phyloP scores from a whole-genome alignment of 1,140 invertebrate species.

The Drosophila ercepeae region DNA sequence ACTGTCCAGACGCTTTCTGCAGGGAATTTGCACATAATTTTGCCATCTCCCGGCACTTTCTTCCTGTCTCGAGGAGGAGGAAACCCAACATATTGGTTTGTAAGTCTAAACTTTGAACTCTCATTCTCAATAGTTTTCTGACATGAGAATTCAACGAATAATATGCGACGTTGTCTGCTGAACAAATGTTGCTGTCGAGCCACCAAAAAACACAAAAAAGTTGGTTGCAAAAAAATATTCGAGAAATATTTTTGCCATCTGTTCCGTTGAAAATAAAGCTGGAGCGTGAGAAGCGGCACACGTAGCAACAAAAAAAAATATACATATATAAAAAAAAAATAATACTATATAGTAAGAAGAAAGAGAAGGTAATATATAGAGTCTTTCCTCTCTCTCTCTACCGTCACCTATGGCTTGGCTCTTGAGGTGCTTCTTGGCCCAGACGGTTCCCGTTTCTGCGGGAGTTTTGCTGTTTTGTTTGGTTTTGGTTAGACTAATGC shows the following conservation, averaged over 20 bases:
- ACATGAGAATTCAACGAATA: slow-evolving; percentile 31
- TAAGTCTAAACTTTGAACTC: slow-evolving; percentile 16
- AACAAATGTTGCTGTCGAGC: slow-evolving; percentile 29
- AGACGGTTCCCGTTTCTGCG: slow-evolving; percentile 23
- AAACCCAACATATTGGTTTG: slow-evolving; percentile 3
- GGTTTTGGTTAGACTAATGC: slow-evolving; percentile 41
- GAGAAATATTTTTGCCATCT: slow-evolving; percentile 32
- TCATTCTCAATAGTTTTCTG: slow-evolving; percentile 9
- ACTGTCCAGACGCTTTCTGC: slow-evolving; percentile 17
- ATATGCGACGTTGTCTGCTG: slow-evolving; percentile 26
- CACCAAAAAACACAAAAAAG: slow-evolving; percentile 16
- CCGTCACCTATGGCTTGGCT: no score
- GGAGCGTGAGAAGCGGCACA: slow-evolving; percentile 62
- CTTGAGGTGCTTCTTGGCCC: slow-evolving; percentile 36
- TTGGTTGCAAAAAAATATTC: slow-evolving; percentile 11
- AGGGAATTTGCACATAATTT: background rate
- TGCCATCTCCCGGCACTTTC: background rate
- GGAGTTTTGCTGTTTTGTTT: slow-evolving; percentile 16
- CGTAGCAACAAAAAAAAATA: slow-evolving; percentile 13
- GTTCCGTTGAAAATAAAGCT: slow-evolving; percentile 41
- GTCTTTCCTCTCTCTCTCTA: slow-evolving; percentile 12
- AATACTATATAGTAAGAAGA: background rate
- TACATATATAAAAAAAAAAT: slow-evolving; percentile 34
- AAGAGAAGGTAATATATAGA: background rate
- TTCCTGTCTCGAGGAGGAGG: background rate